Percentiles rank a stretch among this genome's conserved stretches.
These are phyloP conservation scores for Tribolium madens DNA, from an alignment of 1,140 invertebrate genomes.

Conservation along the genomic window DNA sequence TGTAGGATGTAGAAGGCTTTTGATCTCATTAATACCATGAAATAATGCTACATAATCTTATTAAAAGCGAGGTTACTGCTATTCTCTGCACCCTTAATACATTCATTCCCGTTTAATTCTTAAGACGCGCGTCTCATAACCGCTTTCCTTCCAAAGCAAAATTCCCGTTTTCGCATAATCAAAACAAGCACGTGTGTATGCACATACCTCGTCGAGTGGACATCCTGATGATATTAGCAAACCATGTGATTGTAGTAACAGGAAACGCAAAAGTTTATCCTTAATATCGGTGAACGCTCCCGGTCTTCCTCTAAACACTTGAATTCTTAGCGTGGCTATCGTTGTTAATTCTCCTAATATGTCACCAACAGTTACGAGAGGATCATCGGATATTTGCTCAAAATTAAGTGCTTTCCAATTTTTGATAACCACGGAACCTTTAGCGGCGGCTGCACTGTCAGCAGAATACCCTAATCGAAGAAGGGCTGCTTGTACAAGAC, in stretches of 20 bases:
- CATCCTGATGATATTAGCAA: constrained; percentile 89
- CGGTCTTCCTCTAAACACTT: constrained; percentile 84
- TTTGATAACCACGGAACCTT: constrained; percentile 90
- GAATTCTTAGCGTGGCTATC: constrained; percentile 89
- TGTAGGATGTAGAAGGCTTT: constrained; percentile 68
- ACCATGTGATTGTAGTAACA: constrained; percentile 88
- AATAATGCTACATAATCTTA: constrained; percentile 76
- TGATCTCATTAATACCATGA: constrained; percentile 74
- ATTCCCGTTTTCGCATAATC: constrained; percentile 39
- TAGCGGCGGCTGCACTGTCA: constrained; percentile 80
- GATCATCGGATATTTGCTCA: constrained; percentile 90
- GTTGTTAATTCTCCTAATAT: constrained; percentile 93
- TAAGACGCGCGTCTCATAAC: constrained; percentile 59
- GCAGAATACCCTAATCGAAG: constrained; percentile 83
- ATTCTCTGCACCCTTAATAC: constrained; percentile 65
- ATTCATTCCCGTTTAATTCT: constrained; percentile 64
- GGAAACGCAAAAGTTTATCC: constrained; percentile 89
- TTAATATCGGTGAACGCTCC: constrained; percentile 87
- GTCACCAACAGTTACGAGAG: constrained; percentile 88
- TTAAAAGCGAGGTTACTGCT: constrained; percentile 72
- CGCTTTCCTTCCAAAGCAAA: constrained; percentile 46
- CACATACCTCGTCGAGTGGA: constrained; percentile 88
- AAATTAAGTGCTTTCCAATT: constrained; percentile 94
- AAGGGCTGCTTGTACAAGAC: constrained; percentile 83
- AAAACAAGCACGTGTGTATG: constrained; percentile 9